Evolutionary conservation across 2,888 invertebrate genomes (phyloP).

Genomic region (Plemyria rubiginata): DNA sequence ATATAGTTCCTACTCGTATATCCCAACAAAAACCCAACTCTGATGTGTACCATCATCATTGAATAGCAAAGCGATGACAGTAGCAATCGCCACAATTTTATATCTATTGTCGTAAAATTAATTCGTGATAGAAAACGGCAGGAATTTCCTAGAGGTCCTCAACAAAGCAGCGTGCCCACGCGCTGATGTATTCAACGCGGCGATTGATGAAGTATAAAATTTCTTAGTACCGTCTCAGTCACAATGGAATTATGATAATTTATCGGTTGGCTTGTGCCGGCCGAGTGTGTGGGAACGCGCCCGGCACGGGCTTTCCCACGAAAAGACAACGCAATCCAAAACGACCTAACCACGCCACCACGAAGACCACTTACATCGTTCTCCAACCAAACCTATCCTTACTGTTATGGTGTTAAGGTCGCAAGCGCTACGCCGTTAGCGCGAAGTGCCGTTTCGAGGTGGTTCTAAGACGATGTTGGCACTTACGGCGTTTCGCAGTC

Average conservation of each 20-base stretch:
- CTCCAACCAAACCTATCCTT: slow-evolving; percentile 40
- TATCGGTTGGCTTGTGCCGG: slow-evolving; percentile 85
- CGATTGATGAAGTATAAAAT: slow-evolving; percentile 85
- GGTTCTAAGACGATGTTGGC: slow-evolving; percentile 52
- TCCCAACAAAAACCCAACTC: slow-evolving; percentile 43
- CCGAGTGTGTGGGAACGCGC: slow-evolving; percentile 85
- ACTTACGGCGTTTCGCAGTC: slow-evolving; percentile 69
- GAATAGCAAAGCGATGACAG: slow-evolving; percentile 21
- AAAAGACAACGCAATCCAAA: slow-evolving; percentile 56
- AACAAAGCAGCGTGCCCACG: slow-evolving; percentile 78
- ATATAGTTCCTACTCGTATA: slow-evolving; percentile 7
- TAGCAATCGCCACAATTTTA: slow-evolving; percentile 47
- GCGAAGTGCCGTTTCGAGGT: slow-evolving; percentile 50
- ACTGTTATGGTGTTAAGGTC: slow-evolving; percentile 51
- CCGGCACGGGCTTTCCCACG: slow-evolving; percentile 85
- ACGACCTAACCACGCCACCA: slow-evolving; percentile 58
- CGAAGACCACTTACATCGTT: slow-evolving; percentile 65
- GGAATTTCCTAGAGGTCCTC: slow-evolving; percentile 48
- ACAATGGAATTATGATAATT: slow-evolving; percentile 86
- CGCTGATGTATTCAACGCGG: slow-evolving; percentile 83
- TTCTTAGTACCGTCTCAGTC: slow-evolving; percentile 85
- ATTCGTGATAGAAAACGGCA: slow-evolving; percentile 59
- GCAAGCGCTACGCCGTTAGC: slow-evolving; percentile 57
- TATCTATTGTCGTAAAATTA: slow-evolving; percentile 60
- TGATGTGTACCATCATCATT: slow-evolving; percentile 30